These are phyloP conservation scores for Papilio dardanus DNA, from an alignment of 1,140 invertebrate species.

Conservation along the genomic window DNA sequence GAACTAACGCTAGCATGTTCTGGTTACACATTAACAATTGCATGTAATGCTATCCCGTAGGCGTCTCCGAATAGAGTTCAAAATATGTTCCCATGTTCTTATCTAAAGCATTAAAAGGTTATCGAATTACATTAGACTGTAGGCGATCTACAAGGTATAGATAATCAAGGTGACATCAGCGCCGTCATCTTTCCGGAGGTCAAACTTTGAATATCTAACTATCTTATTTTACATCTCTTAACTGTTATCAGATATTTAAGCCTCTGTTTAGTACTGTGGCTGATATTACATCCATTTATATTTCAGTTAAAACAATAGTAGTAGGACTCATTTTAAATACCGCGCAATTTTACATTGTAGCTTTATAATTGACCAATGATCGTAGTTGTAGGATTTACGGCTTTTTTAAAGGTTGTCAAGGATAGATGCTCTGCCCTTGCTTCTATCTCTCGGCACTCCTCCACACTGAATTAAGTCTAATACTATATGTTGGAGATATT, in stretches of 20 bases:
- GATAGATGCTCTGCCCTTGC: neutral
- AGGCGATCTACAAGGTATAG: slow-evolving; percentile 36
- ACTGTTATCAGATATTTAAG: slow-evolving; percentile 31
- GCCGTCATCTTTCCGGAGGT: slow-evolving; percentile 35
- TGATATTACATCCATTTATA: neutral
- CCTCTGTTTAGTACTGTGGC: neutral
- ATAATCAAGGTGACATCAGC: slow-evolving; percentile 38
- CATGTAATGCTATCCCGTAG: slow-evolving; percentile 16
- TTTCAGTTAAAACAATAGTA: neutral
- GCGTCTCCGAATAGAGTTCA: slow-evolving; percentile 26
- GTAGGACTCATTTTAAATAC: neutral
- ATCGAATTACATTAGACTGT: slow-evolving; percentile 38
- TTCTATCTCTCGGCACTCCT: neutral
- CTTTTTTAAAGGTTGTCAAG: neutral
- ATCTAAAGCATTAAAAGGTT: slow-evolving; percentile 34
- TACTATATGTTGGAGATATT: neutral
- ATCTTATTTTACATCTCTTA: slow-evolving; percentile 29
- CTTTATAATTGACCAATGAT: neutral
- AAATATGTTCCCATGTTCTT: slow-evolving; percentile 33
- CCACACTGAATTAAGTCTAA: neutral
- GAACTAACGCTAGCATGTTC: slow-evolving; percentile 22
- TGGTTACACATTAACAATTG: slow-evolving; percentile 14
- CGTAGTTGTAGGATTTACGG: neutral
- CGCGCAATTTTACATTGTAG: no score
- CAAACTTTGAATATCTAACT: slow-evolving; percentile 36